Evolutionary conservation across 2,888 invertebrate species (phyloP).

Genomic region (Atethmia centrago): DNA sequence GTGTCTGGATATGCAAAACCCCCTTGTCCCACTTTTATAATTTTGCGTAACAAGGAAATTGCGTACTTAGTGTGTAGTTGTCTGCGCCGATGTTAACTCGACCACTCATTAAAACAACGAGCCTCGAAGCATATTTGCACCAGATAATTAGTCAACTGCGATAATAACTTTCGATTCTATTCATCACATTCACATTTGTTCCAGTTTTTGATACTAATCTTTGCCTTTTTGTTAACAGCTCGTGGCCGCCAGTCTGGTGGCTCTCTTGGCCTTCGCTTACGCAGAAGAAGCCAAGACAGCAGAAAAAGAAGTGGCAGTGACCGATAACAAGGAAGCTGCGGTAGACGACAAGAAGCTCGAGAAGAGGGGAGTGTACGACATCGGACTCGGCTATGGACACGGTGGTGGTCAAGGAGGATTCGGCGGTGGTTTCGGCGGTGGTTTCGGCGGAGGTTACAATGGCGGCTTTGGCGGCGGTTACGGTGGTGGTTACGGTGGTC

Average conservation of each 20-base stretch:
- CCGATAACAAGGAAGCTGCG: slow-evolving; percentile 90
- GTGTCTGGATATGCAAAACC: slow-evolving; percentile 69
- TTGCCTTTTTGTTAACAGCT: slow-evolving; percentile 79
- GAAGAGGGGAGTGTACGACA: slow-evolving; percentile 93
- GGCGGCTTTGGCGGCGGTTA: slow-evolving; percentile 74
- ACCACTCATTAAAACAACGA: slow-evolving; percentile 74
- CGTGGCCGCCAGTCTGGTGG: slow-evolving; percentile 92
- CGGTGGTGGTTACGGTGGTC: slow-evolving; percentile 75
- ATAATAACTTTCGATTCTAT: slow-evolving; percentile 74
- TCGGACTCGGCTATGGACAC: slow-evolving; percentile 88
- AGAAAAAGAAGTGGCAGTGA: slow-evolving; percentile 90
- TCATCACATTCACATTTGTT: slow-evolving; percentile 69
- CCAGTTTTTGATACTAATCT: slow-evolving; percentile 65
- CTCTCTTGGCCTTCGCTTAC: slow-evolving; percentile 90
- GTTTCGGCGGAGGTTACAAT: slow-evolving; percentile 69
- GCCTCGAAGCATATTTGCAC: slow-evolving; percentile 70
- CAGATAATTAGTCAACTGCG: slow-evolving; percentile 76
- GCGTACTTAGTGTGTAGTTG: slow-evolving; percentile 76
- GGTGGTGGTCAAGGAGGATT: slow-evolving; percentile 64
- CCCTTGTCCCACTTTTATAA: slow-evolving; percentile 73
- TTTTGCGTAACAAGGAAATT: slow-evolving; percentile 82
- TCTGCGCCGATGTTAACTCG: slow-evolving; percentile 71
- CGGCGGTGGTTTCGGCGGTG: slow-evolving; percentile 59
- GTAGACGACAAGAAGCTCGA: slow-evolving; percentile 93
- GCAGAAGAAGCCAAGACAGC: slow-evolving; percentile 91